Percentiles rank a stretch among this genome's conserved stretches.
phyloP scores from a whole-genome alignment of 2,113 vertebrate species.

The Eira barbara region DNA sequence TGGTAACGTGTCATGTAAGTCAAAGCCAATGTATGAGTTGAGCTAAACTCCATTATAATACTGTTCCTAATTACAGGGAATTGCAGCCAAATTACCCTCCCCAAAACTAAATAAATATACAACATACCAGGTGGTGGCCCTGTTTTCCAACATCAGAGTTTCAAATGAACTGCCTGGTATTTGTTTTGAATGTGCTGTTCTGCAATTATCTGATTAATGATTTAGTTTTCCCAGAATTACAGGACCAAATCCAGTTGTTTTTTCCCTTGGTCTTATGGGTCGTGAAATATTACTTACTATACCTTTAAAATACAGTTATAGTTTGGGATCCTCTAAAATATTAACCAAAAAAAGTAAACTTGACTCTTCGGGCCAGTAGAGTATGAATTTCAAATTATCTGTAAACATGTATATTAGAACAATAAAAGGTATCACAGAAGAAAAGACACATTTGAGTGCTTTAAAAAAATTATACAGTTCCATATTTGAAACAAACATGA shows the following conservation, averaged over 20 bases:
- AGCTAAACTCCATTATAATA: not conserved
- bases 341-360: not conserved
- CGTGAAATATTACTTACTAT: not conserved
- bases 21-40: not conserved
- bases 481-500: not conserved
- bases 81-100: not conserved
- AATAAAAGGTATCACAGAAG: not conserved
- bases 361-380: not conserved
- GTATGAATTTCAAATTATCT: not conserved
- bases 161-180: constrained; percentile 5
- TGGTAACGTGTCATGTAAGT: not conserved
- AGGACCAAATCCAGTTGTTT: not conserved
- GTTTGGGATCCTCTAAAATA: not conserved
- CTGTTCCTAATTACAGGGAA: not conserved
- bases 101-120: constrained; percentile 28
- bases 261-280: not conserved
- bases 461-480: not conserved
- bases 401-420: not conserved
- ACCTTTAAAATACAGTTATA: not conserved
- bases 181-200: constrained; percentile 37
- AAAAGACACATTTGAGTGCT: not conserved
- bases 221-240: constrained; percentile 4
- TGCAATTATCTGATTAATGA: constrained; percentile 36
- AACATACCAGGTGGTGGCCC: not conserved
- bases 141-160: constrained; percentile 37